phyloP scores from a whole-genome alignment of 2,797 vertebrate genomes.

The Gephyroberyx darwinii region DNA sequence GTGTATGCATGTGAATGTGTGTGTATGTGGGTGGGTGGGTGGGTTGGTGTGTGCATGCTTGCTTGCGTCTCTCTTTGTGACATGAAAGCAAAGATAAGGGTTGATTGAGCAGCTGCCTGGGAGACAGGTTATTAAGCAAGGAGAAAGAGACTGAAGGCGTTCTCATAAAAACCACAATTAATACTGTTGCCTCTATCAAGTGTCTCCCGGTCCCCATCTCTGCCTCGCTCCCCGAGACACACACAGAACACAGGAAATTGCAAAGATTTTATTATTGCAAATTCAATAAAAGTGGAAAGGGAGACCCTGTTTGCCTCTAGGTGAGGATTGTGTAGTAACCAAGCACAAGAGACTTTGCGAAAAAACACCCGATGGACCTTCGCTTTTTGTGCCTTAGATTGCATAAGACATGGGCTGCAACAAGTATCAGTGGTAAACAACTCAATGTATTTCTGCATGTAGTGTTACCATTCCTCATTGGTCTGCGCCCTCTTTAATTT shows the following conservation, averaged over 20 bases:
- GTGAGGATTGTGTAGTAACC: slow-evolving; percentile 54
- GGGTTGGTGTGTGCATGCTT: slow-evolving; percentile 8
- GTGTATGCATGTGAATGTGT: slow-evolving; percentile 40
- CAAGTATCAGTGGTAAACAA: not conserved
- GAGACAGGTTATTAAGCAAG: slow-evolving; percentile 83
- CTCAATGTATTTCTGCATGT: not conserved
- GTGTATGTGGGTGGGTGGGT: slow-evolving; percentile 26
- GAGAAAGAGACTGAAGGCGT: slow-evolving; percentile 68
- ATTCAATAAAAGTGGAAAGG: slow-evolving; percentile 80
- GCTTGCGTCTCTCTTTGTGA: slow-evolving; percentile 63
- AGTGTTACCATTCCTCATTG: not conserved
- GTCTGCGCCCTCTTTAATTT: not conserved
- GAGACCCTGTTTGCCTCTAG: slow-evolving; percentile 62
- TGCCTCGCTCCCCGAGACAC: slow-evolving; percentile 63
- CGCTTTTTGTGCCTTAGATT: slow-evolving; percentile 23
- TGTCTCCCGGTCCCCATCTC: slow-evolving; percentile 71
- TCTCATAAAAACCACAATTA: slow-evolving; percentile 83
- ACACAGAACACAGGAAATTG: slow-evolving; percentile 84
- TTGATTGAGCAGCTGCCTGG: slow-evolving; percentile 81
- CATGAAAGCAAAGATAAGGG: slow-evolving; percentile 77
- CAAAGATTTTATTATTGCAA: slow-evolving; percentile 86
- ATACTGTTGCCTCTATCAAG: slow-evolving; percentile 80
- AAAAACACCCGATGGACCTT: slow-evolving; percentile 33
- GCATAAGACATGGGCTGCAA: slow-evolving; percentile 33
- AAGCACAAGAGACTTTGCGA: slow-evolving; percentile 23